A percentile compares a stretch with the other conserved stretches of the same genome.
These are phyloP conservation scores for Corticium candelabrum DNA, from an alignment of 37 sponge, comb jelly and placozoan species.

Conservation along the genomic window DNA sequence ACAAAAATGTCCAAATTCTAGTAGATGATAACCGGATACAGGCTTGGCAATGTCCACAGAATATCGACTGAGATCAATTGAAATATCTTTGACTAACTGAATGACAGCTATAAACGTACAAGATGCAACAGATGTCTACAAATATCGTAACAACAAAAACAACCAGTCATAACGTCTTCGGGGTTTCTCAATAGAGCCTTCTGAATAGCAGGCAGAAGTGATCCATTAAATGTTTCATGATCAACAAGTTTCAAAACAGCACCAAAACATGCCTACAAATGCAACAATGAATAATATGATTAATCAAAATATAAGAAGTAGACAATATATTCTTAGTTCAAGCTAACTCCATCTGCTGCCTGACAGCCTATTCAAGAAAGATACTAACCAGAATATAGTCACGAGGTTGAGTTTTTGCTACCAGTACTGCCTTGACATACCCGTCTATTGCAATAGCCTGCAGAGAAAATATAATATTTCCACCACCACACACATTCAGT, in stretches of 20 bases:
- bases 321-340: too few relatives aligned
- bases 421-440: slow-evolving; percentile 12
- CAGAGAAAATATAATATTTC: not conserved
- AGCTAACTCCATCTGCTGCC: too few relatives aligned
- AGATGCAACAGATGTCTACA: not conserved
- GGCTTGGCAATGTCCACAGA: slow-evolving; percentile 30
- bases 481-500: not conserved
- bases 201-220: slow-evolving; percentile 16
- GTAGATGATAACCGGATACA: slow-evolving; percentile 10
- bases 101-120: slow-evolving; percentile 29
- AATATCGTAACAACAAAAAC: not conserved
- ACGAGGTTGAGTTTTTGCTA: not conserved
- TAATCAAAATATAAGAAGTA: too few relatives aligned
- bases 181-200: slow-evolving; percentile 58
- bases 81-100: slow-evolving; percentile 21
- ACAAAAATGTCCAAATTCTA: not conserved
- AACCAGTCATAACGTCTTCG: slow-evolving; percentile 49
- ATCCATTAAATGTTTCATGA: slow-evolving; percentile 23
- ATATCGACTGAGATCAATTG: slow-evolving; percentile 50
- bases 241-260: slow-evolving; percentile 28
- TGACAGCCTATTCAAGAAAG: too few relatives aligned
- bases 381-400: not conserved
- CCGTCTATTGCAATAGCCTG: slow-evolving; percentile 5
- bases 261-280: slow-evolving; percentile 16
- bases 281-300: too few relatives aligned